Evolutionary conservation across 2,797 vertebrate species (phyloP), one percentile per base, ranked within the genome.

Genomic region (Propithecus deckenii): DNA sequence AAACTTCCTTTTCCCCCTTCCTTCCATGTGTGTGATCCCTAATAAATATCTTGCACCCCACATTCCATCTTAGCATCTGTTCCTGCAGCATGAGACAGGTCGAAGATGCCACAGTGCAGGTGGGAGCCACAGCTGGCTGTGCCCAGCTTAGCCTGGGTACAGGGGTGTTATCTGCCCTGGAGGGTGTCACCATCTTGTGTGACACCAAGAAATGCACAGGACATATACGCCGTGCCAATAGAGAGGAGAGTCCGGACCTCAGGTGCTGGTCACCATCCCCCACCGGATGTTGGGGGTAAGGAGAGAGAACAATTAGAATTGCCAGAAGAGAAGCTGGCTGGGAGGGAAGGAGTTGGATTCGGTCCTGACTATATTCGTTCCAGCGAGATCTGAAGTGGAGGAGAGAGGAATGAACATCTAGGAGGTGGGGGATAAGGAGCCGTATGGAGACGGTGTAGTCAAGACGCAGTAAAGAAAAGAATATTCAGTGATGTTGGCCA

Each of bases 1-100:
- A n/a, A 41, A 65, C 20, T 41, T 5, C 38, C 41, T 61, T 35
- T 22, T 17, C 23, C 25, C 18, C 11, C 55, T 35, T 55, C 48
- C 48, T 52, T 75, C 13, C 67, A 22, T 32, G 46, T 25, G 23
- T 28, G 11, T 4, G 35, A 83, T 46, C 10, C 87, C 67, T 63
- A 83, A 72, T 28, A 76, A 76, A 83, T 43, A 83, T 7, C 52
- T 22, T 87, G 59, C 20, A 55, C 20, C 14, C 59, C 52, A 69
- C 5, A 65, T 55, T 91, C 52, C 69, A 48, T 48, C 69, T 72
- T 28, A 48, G 69, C 76, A n/a, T 81, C 61, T 87, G 83, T 69
- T 38, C 46, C 32, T 91, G 17, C 25, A n/a, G 17, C 35, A 22
- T 22, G 8, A 71, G 63, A 61, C 50, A 83, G 52, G 30, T 17